Conservation (phyloP, 2,888 invertebrate genomes). For the Agapetus fuscipes region DNA sequence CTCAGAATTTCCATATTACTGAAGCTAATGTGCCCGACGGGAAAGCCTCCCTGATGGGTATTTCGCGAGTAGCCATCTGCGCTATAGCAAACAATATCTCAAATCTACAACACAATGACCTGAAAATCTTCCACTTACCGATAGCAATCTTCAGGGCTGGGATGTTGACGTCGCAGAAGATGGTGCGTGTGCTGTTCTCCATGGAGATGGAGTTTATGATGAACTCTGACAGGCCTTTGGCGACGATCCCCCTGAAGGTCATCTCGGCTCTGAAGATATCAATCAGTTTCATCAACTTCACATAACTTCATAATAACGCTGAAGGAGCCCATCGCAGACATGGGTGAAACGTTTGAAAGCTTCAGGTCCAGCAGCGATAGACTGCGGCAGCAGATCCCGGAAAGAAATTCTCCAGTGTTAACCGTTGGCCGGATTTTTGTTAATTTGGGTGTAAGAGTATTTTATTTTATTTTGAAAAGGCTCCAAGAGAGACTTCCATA, state of each 20-base stretch:
- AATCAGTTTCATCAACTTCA: no score
- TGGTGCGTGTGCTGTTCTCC: conserved; percentile 20
- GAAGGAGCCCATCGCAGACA: no score
- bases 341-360: neutral
- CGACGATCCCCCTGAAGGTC: conserved; percentile 21
- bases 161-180: conserved; percentile 29
- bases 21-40: no score
- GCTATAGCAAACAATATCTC: no score
- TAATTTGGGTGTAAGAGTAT: no score
- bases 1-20: no score
- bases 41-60: no score
- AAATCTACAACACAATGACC: neutral
- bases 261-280: conserved; percentile 10
- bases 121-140: neutral
- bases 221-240: conserved; percentile 20
- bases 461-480: no score
- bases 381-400: neutral
- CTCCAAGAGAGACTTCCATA: no score
- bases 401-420: neutral
- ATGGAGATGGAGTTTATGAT: conserved; percentile 18
- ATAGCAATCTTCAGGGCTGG: conserved; percentile 20
- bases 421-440: no score
- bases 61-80: no score
- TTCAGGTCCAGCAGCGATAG: neutral
- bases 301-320: no score